These are phyloP conservation scores for Euleptes europaea DNA, from an alignment of 2,113 vertebrate species.

Conservation along the genomic window DNA sequence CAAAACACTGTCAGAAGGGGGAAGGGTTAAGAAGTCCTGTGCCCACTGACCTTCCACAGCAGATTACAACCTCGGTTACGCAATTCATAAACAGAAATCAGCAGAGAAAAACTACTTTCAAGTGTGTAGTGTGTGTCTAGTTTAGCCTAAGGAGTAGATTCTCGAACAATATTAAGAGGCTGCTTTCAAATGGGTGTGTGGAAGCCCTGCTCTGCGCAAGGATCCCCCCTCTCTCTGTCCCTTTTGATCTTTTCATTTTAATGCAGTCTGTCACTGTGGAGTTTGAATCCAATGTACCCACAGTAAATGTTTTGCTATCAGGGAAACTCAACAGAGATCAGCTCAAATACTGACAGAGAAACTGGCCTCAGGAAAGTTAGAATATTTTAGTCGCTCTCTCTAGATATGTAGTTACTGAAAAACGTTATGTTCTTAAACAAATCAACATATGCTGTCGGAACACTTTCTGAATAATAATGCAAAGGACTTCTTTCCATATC, in stretches of 20 bases:
- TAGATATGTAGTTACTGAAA: not conserved
- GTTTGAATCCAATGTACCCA: not conserved
- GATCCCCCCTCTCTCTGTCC: not conserved
- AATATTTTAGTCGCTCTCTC: not conserved
- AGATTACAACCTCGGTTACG: too few relatives aligned
- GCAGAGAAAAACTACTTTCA: not conserved
- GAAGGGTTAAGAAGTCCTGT: too few relatives aligned
- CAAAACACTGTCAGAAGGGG: too few relatives aligned
- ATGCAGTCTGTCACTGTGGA: not conserved
- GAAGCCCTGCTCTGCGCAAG: not conserved
- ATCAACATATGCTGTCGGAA: not conserved
- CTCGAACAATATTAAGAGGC: not conserved
- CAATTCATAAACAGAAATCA: not conserved
- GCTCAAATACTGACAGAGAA: not conserved
- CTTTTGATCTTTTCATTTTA: not conserved
- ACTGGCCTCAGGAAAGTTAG: not conserved
- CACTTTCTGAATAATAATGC: not conserved
- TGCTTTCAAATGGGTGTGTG: not conserved
- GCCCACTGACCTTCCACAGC: not conserved
- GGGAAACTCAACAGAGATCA: not conserved
- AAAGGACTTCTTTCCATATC: not conserved
- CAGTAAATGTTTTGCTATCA: not conserved
- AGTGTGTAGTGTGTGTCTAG: not conserved
- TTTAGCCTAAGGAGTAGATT: not conserved
- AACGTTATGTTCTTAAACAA: not conserved